Evolutionary conservation across 2,113 vertebrate genomes (phyloP).

Genomic region (Thalassarche chlororhynchos): DNA sequence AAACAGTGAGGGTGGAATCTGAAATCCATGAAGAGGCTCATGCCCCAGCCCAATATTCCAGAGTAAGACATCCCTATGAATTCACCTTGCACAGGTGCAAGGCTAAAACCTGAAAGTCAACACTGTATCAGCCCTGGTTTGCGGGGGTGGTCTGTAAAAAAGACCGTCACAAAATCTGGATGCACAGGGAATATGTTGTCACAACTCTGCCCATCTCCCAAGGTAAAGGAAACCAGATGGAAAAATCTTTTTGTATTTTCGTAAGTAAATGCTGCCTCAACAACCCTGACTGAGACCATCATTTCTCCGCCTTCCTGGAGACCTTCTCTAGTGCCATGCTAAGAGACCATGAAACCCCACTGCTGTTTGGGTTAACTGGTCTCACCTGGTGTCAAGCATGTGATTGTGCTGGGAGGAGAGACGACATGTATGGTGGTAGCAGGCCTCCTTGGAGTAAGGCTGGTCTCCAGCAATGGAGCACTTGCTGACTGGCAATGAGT

Average conservation of each 20-base stretch:
- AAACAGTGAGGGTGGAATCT: background rate
- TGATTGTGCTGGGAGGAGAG: background rate
- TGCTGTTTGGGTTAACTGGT: background rate
- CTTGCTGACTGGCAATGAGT: background rate
- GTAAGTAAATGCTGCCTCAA: background rate
- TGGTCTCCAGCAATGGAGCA: background rate
- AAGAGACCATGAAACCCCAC: background rate
- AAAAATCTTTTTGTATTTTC: background rate
- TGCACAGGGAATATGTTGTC: background rate
- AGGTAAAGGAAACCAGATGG: background rate
- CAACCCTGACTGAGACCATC: background rate
- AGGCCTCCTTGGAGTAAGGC: background rate
- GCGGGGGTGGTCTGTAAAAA: fast-evolving
- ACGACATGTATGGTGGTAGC: no score
- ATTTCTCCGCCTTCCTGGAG: background rate
- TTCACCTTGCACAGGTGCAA: background rate
- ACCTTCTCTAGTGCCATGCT: background rate
- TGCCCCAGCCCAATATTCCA: background rate
- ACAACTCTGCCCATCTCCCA: background rate
- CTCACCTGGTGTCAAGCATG: background rate
- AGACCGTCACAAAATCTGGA: background rate
- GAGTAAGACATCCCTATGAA: background rate
- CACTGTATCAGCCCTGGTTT: background rate
- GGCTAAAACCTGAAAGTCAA: background rate
- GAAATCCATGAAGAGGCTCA: background rate